Evolutionary conservation across 2,113 vertebrate species (phyloP).

Genomic region (Deroptyus accipitrinus): DNA sequence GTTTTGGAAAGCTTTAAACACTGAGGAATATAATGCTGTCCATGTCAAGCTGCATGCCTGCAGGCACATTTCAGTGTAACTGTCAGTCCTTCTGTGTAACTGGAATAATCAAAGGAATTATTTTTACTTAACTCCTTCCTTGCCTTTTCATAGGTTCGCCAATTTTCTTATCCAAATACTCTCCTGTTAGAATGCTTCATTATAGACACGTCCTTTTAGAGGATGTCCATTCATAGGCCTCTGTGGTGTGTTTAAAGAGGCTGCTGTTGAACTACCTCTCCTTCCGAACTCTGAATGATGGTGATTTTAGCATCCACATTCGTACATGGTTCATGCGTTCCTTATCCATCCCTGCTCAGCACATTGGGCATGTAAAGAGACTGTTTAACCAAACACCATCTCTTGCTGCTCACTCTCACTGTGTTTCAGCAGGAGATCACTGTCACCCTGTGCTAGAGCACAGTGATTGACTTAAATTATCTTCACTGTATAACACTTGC

Average conservation of each 20-base stretch:
- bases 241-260: neutral
- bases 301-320: neutral
- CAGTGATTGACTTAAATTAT: neutral
- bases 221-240: neutral
- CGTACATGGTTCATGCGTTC: neutral
- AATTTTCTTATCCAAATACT: neutral
- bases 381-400: neutral
- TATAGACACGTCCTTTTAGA: neutral
- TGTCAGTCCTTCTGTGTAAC: neutral
- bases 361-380: accelerated
- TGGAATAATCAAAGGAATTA: neutral
- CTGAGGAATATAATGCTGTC: slow-evolving; percentile 57
- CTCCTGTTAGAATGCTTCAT: neutral
- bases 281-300: neutral
- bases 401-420: neutral
- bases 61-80: neutral
- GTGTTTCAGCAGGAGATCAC: neutral
- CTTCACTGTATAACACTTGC: neutral
- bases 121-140: neutral
- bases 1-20: slow-evolving; percentile 68
- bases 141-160: neutral
- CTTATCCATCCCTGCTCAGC: neutral
- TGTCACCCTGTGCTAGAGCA: neutral
- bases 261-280: neutral
- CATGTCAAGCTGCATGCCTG: neutral